Evolutionary conservation across 2,113 vertebrate species (phyloP), one percentile per base, ranked within the genome.

Genomic region (Cyphomyrus plagiostoma): DNA sequence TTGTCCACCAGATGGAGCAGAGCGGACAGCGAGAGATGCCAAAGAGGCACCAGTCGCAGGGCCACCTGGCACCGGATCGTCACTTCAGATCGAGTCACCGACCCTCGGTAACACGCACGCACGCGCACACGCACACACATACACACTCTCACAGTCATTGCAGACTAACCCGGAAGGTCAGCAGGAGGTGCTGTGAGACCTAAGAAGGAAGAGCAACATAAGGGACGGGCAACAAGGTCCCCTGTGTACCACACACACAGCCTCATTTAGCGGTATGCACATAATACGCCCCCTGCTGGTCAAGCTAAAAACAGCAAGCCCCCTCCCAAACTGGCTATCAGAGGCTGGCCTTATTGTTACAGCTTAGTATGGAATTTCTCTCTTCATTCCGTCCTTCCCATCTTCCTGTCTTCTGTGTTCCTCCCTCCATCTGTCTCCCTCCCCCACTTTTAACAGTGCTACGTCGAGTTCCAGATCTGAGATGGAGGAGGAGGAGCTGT

Each of bases 361-460:
- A 87, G 49, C n/a, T 87, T 39, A 87, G 50, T 56, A 50, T 56
- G 50, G 45, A 87, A 53, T 53, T 87, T 35, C 30, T 84, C 82
- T n/a, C 85, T 35, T 98, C 0, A 19, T 39, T 77, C 1, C 17
- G 74, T 80, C 74, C 74, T 35, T 80, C 35, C 70, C 88, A 92
- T 89, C 80, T 91, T 30, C 48, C 90, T 91, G 84, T 88, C 89
- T 91, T 93, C 89, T 90, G 90, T 91, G 89, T 91, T 93, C 66
- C 56, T 17, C 86, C 70, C 39, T 80, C 87, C 26, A 85, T 90
- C 35, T 35, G 58, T 58, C 92, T 88, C n/a, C 45, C 90, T 87
- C 89, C 93, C 97, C 92, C 98, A 98, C 95, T 86, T 92, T 86
- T 26, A 53, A 53, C 23, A 86, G 26, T 53, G 85, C 30, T 19